These are phyloP conservation scores for Chamaea fasciata DNA, from an alignment of 2,113 vertebrate genomes.

Conservation along the genomic window DNA sequence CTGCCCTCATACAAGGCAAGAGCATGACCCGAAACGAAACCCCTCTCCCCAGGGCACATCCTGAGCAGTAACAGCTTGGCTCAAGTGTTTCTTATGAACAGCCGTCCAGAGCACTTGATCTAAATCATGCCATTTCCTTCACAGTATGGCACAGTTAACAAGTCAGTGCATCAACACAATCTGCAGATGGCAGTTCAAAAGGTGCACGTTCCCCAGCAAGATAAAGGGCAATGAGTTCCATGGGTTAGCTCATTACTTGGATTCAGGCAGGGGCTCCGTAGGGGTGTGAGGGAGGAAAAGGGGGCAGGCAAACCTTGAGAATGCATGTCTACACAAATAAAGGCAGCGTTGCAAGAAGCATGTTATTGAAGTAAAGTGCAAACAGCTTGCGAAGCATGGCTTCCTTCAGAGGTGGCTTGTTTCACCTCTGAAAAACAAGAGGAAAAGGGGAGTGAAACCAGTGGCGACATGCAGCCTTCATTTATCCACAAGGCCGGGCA, in stretches of 20 bases:
- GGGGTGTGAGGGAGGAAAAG: conserved; percentile 64
- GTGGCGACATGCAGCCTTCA: conserved; percentile 73
- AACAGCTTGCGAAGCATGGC: conserved; percentile 65
- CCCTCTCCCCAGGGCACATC: conserved; percentile 97
- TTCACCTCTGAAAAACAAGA: neutral
- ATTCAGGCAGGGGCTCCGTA: conserved; percentile 75
- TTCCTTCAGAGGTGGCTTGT: conserved; percentile 33
- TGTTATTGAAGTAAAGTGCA: conserved; percentile 64
- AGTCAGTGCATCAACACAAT: conserved; percentile 84
- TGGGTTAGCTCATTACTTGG: conserved; percentile 79
- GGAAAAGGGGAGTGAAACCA: conserved; percentile 24
- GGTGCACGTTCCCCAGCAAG: conserved; percentile 82
- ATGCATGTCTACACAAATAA: conserved; percentile 67
- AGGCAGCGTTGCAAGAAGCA: conserved; percentile 24
- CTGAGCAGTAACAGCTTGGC: conserved; percentile 98
- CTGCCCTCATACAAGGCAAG: conserved; percentile 87
- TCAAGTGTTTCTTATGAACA: conserved; percentile 98
- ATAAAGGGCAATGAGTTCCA: conserved; percentile 81
- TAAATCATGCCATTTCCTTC: conserved; percentile 89
- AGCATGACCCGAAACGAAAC: conserved; percentile 97
- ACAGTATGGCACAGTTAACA: conserved; percentile 87
- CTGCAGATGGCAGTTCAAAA: conserved; percentile 89
- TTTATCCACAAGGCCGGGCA: conserved; percentile 75
- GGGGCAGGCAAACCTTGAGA: conserved; percentile 54
- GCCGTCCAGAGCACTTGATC: conserved; percentile 83